Evolutionary conservation across 1,140 invertebrate species (phyloP).

Genomic region (Lasioglossum albipes): DNA sequence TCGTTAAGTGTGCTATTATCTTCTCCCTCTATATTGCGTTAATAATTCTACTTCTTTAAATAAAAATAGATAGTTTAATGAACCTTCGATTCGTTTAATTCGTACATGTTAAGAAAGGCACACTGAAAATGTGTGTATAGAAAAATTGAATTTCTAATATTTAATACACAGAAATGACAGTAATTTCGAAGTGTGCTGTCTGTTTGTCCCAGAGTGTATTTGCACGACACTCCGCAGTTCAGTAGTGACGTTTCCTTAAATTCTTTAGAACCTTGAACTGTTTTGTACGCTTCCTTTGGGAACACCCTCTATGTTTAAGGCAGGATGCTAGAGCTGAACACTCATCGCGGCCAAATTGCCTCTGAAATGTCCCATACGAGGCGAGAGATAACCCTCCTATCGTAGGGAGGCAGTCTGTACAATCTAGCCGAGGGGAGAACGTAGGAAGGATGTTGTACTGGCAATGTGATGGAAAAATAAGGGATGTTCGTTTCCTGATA

Average conservation of each 20-base stretch:
- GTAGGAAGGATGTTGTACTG: constrained; percentile 11
- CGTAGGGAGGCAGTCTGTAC: constrained; percentile 12
- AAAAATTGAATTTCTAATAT: too few species aligned
- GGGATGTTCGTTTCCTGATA: constrained; percentile 9
- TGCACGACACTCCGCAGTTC: too few species aligned
- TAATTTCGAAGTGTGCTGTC: too few species aligned
- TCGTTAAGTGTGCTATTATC: too few species aligned
- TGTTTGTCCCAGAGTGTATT: too few species aligned
- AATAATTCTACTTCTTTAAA: too few species aligned
- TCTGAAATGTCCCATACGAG: constrained; percentile 46
- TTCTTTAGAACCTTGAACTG: neutral
- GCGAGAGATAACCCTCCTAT: constrained; percentile 44
- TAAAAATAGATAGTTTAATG: too few species aligned
- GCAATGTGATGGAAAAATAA: constrained; percentile 30
- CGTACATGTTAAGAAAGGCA: too few species aligned
- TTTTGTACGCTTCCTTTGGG: neutral
- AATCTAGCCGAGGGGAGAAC: constrained; percentile 4
- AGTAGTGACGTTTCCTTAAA: neutral
- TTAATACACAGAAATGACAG: too few species aligned
- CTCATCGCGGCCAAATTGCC: constrained; percentile 50
- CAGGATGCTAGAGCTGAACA: constrained; percentile 9
- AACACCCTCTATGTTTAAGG: neutral
- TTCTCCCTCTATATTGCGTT: too few species aligned
- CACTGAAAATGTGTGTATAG: too few species aligned
- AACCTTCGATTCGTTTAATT: too few species aligned